Percentiles rank a stretch among this genome's conserved stretches.
These are phyloP conservation scores for Copsychus sechellarum DNA, from an alignment of 2,113 vertebrate genomes.

Conservation along the genomic window DNA sequence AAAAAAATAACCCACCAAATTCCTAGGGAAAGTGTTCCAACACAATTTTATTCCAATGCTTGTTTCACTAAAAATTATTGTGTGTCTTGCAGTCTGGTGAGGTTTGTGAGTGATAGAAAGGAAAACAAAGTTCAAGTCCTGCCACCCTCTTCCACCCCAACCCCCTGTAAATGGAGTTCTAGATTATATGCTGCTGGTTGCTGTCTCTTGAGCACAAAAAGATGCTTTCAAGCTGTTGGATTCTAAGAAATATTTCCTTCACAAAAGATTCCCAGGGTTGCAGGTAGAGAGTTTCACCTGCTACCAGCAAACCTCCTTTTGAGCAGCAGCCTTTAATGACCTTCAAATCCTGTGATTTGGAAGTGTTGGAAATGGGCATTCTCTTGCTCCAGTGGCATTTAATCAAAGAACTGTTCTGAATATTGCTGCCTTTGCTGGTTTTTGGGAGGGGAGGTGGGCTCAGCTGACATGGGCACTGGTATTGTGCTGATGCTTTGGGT, in stretches of 20 bases:
- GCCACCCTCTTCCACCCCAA: neutral
- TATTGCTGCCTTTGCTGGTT: neutral
- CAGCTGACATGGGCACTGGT: neutral
- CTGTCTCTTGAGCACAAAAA: neutral
- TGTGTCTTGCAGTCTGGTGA: neutral
- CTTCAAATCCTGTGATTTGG: neutral
- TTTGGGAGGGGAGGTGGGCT: neutral
- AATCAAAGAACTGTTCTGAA: neutral
- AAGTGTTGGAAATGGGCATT: neutral
- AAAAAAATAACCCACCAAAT: neutral
- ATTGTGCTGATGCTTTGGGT: slow-evolving; percentile 2
- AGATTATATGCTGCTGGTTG: slow-evolving; percentile 11
- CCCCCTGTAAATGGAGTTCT: neutral
- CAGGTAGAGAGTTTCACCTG: neutral
- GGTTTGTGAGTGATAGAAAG: neutral
- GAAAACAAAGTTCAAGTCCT: neutral
- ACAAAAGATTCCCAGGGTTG: neutral
- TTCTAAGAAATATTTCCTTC: neutral
- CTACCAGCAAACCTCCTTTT: neutral
- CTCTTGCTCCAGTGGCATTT: neutral
- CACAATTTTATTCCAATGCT: neutral
- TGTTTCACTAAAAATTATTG: neutral
- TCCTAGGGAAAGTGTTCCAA: neutral
- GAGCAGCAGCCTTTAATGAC: neutral
- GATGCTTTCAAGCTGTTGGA: neutral